A percentile compares a stretch with the other conserved stretches of the same genome.
Evolutionary conservation across 2,888 invertebrate species (phyloP).

Genomic region (Plebejus anna): DNA sequence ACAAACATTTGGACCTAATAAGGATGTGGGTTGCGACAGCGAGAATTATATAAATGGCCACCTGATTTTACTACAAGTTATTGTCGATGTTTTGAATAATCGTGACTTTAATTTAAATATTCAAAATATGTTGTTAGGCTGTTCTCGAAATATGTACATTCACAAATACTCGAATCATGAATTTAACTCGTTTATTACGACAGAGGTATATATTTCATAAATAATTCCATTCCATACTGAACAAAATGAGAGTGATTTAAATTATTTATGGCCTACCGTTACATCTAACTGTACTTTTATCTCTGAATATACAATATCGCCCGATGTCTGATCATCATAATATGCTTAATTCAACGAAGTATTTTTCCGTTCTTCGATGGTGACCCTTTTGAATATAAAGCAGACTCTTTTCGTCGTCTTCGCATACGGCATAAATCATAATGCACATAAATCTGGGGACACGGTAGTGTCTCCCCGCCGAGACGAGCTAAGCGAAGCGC

Average conservation of each 20-base stretch:
- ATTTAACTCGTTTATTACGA: slow-evolving; percentile 9
- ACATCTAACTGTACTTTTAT: background rate
- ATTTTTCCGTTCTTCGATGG: slow-evolving; percentile 1
- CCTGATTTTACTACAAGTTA: slow-evolving; percentile 9
- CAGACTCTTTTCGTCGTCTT: background rate
- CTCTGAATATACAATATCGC: slow-evolving; percentile 1
- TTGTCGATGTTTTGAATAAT: slow-evolving; percentile 11
- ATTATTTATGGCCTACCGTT: background rate
- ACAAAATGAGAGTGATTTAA: background rate
- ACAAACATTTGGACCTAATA: slow-evolving; percentile 14
- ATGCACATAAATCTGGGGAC: background rate
- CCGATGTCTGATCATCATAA: background rate
- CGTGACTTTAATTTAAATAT: slow-evolving; percentile 26
- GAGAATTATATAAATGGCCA: slow-evolving; percentile 16
- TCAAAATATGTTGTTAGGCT: slow-evolving; percentile 5
- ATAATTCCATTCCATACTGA: background rate
- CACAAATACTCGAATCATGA: slow-evolving; percentile 8
- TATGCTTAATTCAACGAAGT: background rate
- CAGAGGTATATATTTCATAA: background rate
- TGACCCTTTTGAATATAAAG: slow-evolving; percentile 9
- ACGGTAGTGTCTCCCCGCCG: too few species aligned
- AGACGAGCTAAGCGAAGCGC: too few species aligned
- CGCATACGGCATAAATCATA: background rate
- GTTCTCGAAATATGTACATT: background rate
- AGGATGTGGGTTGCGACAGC: slow-evolving; percentile 1